These are phyloP conservation scores for Mesitornis unicolor DNA, from an alignment of 2,113 vertebrate species.

Conservation along the genomic window DNA sequence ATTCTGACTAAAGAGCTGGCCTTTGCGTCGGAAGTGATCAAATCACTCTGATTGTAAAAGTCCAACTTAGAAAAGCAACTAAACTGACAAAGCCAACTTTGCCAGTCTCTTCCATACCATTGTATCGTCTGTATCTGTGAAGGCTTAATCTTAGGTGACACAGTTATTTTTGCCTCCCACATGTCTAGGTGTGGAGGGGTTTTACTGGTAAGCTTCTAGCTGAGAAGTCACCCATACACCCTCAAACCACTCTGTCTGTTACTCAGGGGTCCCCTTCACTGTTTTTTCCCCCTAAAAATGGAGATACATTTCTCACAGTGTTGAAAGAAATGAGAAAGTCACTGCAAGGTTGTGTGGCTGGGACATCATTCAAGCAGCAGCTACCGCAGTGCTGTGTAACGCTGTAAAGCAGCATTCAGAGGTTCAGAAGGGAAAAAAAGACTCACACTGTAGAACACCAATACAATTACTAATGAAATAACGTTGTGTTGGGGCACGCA, in stretches of 20 bases:
- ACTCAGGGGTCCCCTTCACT: background rate
- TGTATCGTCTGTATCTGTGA: accelerated
- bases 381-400: background rate
- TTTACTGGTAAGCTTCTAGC: background rate
- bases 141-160: accelerated
- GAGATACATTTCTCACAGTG: accelerated
- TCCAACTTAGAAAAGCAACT: background rate
- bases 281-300: background rate
- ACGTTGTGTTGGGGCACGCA: accelerated
- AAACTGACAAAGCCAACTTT: background rate
- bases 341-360: accelerated
- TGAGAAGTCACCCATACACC: accelerated
- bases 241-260: no score
- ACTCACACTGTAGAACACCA: accelerated
- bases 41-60: background rate
- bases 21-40: background rate
- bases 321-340: background rate
- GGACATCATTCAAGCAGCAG: background rate
- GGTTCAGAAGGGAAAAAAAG: accelerated
- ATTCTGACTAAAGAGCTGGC: background rate
- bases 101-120: background rate
- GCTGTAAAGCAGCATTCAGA: accelerated
- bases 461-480: accelerated
- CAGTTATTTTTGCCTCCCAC: background rate
- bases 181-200: accelerated